Evolutionary conservation across 2,888 invertebrate genomes (phyloP), one percentile per base, ranked within the genome.

Genomic region (Sesia apiformis): DNA sequence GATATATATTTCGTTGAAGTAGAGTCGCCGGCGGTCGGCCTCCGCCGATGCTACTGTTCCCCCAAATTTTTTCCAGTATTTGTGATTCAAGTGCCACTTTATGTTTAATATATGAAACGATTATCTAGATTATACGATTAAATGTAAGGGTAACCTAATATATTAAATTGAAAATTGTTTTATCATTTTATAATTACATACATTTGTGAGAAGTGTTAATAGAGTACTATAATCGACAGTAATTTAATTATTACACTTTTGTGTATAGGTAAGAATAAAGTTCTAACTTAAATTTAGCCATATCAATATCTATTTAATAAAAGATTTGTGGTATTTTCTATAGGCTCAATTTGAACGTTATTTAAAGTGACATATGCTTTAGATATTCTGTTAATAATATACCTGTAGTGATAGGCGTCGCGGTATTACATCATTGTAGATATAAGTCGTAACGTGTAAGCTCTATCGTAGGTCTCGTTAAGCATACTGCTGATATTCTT

Each of bases 21-120:
- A 73, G 71, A 71, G 72, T 68, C 69, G 72, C 69, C 69, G 72
- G 74, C 74, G 80, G 68, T 69, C 75, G 74, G 76, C 74, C 70
- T 68, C 75, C 78, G 81, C 78, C 78, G 78, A 74, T 67, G 81
- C 86, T 85, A 83, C 86, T 81, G 83, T 90, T 91, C 91, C 88
- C 90, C 90, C 87, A 90, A 92, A 92, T 91, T 88, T 90, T 92
- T 91, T 91, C 92, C 92, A 92, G 92, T 93, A 92, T 93, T 93
- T 93, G 93, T 93, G 93, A 93, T 93, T 91, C 91, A 93, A 93
- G 93, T 93, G 93, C 93, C 93, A 93, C 93, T 93, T 93, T 92
- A 92, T 92, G 92, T 93, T 92, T 91, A 92, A 92, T 85, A 86
- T 85, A 86, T 91, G 85, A 90, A 84, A 90, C 88, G 90, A 90